Conservation (phyloP, 2,888 invertebrate genomes). For the Idaea straminata region DNA sequence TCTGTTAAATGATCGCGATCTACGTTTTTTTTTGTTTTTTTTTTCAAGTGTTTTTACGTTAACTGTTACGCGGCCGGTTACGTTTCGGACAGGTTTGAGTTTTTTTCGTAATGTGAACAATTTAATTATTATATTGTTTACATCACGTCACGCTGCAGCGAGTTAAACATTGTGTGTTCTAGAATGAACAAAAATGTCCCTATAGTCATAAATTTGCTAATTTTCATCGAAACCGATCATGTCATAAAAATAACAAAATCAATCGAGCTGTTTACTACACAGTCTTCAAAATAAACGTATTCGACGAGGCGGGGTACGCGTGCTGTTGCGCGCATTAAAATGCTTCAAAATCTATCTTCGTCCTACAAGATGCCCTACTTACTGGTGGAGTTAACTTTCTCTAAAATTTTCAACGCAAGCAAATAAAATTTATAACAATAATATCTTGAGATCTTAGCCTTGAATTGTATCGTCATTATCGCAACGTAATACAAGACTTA, state of each 20-base stretch:
- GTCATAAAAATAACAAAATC: neutral
- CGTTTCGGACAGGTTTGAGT: neutral
- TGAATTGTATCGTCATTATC: neutral
- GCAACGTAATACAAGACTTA: neutral
- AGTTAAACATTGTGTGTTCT: neutral
- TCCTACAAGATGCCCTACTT: neutral
- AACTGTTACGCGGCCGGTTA: constrained; percentile 15
- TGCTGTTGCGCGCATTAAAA: neutral
- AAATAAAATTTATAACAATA: neutral
- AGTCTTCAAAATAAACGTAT: neutral
- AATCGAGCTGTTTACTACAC: neutral
- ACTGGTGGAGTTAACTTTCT: neutral
- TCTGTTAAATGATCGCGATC: constrained; percentile 20
- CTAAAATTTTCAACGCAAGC: neutral
- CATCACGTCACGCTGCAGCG: neutral
- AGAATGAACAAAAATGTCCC: neutral
- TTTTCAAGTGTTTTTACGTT: no score
- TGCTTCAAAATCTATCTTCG: neutral
- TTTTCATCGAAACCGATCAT: no score
- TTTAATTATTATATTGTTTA: neutral
- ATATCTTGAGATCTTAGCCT: neutral
- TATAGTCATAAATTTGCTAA: no score
- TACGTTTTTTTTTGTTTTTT: constrained; percentile 19
- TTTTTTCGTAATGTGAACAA: neutral
- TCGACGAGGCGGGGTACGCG: neutral